Conservation (phyloP, 2,888 invertebrate species). For the Idaea straminata region DNA sequence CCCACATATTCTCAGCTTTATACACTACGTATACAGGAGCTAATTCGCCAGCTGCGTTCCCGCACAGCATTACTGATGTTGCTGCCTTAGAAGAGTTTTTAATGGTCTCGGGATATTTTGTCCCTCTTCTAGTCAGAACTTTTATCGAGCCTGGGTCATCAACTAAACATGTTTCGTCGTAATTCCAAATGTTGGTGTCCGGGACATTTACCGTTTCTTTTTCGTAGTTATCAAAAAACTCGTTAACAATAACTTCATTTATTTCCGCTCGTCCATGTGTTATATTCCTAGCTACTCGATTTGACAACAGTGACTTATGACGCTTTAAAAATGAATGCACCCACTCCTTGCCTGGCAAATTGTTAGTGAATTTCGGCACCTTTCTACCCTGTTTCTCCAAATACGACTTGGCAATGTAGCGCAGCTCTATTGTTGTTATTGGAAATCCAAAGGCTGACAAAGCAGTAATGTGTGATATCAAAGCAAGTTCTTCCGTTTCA, state of each 20-base stretch:
- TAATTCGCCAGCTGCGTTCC: conserved; percentile 9
- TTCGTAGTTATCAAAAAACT: conserved; percentile 20
- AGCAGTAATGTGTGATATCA: conserved; percentile 14
- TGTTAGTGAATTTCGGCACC: conserved; percentile 12
- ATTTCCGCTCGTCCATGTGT: conserved; percentile 20
- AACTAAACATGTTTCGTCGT: conserved; percentile 21
- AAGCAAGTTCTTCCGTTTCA: conserved; percentile 15
- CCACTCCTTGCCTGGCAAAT: conserved; percentile 16
- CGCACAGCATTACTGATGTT: conserved; percentile 17
- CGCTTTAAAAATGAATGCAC: conserved; percentile 14
- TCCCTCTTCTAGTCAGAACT: conserved; percentile 18
- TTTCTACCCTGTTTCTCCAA: conserved; percentile 16
- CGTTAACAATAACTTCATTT: conserved; percentile 18
- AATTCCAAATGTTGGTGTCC: conserved; percentile 20
- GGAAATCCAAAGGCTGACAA: conserved; percentile 16
- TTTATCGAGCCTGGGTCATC: conserved; percentile 21
- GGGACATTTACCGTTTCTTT: conserved; percentile 18
- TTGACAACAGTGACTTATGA: conserved; percentile 15
- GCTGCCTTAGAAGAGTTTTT: conserved; percentile 20
- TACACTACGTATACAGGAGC: conserved; percentile 9
- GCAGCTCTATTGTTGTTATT: conserved; percentile 14
- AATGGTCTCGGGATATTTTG: conserved; percentile 20
- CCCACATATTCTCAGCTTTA: conserved; percentile 2
- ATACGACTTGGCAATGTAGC: conserved; percentile 13
- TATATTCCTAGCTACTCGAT: conserved; percentile 19